Evolutionary conservation across 2,797 vertebrate species (phyloP).

Genomic region (Ataeniobius toweri): DNA sequence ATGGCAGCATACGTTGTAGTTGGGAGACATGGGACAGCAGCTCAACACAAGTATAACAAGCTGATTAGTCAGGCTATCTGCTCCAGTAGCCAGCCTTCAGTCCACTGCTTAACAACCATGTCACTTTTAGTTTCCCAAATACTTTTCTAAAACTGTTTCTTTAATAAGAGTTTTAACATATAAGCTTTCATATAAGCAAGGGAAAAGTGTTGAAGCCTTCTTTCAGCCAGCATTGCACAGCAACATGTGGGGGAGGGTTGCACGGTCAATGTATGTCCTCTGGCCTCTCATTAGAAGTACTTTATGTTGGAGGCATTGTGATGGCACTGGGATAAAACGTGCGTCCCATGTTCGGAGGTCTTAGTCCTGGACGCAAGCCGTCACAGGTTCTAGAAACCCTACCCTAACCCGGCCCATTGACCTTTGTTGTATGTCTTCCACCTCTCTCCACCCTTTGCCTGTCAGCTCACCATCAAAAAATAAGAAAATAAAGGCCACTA

Average conservation of each 20-base stretch:
- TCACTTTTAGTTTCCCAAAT: background rate
- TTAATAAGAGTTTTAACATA: background rate
- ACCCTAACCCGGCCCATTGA: too few relatives aligned
- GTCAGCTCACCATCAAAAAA: too few relatives aligned
- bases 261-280: background rate
- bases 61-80: background rate
- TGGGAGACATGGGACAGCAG: background rate
- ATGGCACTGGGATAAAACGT: too few relatives aligned
- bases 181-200: background rate
- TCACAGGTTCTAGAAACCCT: too few relatives aligned
- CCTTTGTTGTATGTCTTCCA: too few relatives aligned
- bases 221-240: background rate
- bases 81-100: background rate
- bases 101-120: background rate
- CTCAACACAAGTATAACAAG: background rate
- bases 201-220: background rate
- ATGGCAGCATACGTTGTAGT: background rate
- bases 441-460: too few relatives aligned
- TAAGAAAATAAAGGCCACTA: too few relatives aligned
- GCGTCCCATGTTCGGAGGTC: too few relatives aligned
- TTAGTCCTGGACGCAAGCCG: too few relatives aligned
- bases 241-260: background rate
- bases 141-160: background rate
- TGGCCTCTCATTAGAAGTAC: background rate
- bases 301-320: too few relatives aligned